Conservation (phyloP, 2,888 invertebrate species). For the Chironomus tentans region DNA sequence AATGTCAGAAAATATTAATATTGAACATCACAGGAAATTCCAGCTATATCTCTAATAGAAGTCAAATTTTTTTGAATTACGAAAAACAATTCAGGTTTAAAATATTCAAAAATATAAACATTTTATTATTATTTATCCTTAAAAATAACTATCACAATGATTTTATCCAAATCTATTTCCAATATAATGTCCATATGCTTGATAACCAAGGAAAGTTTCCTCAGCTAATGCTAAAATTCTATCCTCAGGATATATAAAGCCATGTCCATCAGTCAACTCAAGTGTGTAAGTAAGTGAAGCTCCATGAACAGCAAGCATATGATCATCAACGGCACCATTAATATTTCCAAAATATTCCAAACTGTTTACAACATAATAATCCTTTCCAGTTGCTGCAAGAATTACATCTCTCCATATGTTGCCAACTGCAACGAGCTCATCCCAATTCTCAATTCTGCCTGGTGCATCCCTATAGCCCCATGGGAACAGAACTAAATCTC, state of each 20-base stretch:
- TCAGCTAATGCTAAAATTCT: background rate
- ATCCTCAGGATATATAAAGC: conserved; percentile 42
- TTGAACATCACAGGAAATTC: no score
- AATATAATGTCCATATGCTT: conserved; percentile 4
- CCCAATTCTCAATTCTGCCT: conserved; percentile 13
- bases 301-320: conserved; percentile 43
- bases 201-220: conserved; percentile 26
- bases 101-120: no score
- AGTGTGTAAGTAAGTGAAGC: conserved; percentile 48
- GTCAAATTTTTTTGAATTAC: no score
- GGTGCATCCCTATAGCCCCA: conserved; percentile 37
- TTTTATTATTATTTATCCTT: no score
- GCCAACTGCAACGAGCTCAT: conserved; percentile 17
- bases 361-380: conserved; percentile 44
- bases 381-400: conserved; percentile 35
- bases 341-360: conserved; percentile 42
- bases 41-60: no score
- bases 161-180: background rate
- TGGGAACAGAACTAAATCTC: conserved; percentile 42
- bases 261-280: conserved; percentile 51
- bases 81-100: no score
- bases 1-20: no score
- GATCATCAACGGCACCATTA: conserved; percentile 52
- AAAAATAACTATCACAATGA: no score
- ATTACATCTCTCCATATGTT: conserved; percentile 38